Evolutionary conservation across 2,888 invertebrate species (phyloP).

Genomic region (Nephrocerus scutellatus): DNA sequence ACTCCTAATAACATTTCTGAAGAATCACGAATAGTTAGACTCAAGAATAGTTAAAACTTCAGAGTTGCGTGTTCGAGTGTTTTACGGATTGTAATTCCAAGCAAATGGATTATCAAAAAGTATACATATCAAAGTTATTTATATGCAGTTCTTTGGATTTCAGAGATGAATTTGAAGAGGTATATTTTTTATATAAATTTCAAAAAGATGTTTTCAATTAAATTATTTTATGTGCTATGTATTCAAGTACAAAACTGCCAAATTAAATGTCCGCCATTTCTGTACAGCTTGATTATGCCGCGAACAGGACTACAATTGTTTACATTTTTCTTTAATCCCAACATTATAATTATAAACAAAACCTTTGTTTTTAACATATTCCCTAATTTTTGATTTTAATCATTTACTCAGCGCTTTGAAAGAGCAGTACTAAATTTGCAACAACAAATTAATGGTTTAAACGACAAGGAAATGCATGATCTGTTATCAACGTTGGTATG

Average conservation of each 20-base stretch:
- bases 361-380: constrained; percentile 3
- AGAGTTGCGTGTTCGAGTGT: no score
- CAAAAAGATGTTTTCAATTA: not conserved
- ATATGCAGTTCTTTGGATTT: constrained; percentile 75
- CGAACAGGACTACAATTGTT: no score
- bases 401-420: constrained; percentile 73
- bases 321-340: no score
- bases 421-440: constrained; percentile 72
- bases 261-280: no score
- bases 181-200: constrained; percentile 41
- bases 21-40: no score
- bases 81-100: no score
- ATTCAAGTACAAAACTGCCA: not conserved
- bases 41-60: no score
- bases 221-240: not conserved
- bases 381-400: constrained; percentile 34
- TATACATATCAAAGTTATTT: constrained; percentile 66
- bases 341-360: no score
- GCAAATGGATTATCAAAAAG: no score
- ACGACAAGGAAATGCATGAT: constrained; percentile 91
- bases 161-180: constrained; percentile 88
- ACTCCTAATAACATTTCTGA: no score
- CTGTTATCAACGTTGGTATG: constrained; percentile 81
- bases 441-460: constrained; percentile 71
- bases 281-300: no score